phyloP scores from a whole-genome alignment of 2,113 vertebrate species.

The Ceyx melanurus region DNA sequence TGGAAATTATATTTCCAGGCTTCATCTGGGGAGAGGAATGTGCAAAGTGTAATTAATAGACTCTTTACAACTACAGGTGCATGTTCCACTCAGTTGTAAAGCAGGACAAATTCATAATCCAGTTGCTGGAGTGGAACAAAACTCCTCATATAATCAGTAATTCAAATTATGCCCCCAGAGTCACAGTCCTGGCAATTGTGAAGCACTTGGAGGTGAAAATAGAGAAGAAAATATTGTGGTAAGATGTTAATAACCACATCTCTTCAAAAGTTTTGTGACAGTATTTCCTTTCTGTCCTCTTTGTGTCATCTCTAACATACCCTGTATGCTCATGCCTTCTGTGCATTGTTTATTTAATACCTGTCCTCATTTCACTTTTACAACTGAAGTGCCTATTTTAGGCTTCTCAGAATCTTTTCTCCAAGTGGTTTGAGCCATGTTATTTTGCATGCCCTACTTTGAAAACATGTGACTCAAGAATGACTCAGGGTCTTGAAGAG shows the following conservation, averaged over 20 bases:
- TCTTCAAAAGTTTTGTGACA: not conserved
- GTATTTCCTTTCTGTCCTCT: not conserved
- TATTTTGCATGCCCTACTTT: slow-evolving; percentile 31
- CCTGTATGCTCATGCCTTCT: not conserved
- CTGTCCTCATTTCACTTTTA: slow-evolving; percentile 6
- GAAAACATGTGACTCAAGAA: not conserved
- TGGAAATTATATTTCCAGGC: not conserved
- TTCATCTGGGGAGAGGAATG: not conserved
- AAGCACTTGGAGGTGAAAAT: not conserved
- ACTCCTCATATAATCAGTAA: not conserved
- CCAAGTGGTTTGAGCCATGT: not conserved
- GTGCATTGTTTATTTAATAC: slow-evolving; percentile 37
- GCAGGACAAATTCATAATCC: not conserved
- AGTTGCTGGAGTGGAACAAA: not conserved
- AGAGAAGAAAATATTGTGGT: not conserved
- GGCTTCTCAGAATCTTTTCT: not conserved
- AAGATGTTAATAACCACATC: not conserved
- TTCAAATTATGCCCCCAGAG: not conserved
- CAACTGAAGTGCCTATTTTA: slow-evolving; percentile 3
- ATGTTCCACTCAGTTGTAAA: not conserved
- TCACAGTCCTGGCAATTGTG: not conserved
- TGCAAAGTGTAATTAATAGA: not conserved
- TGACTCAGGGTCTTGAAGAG: slow-evolving; percentile 8
- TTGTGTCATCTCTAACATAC: not conserved
- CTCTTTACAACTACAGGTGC: not conserved